phyloP scores from a whole-genome alignment of 2,888 invertebrate genomes.

The Microctonus aethiopoides region DNA sequence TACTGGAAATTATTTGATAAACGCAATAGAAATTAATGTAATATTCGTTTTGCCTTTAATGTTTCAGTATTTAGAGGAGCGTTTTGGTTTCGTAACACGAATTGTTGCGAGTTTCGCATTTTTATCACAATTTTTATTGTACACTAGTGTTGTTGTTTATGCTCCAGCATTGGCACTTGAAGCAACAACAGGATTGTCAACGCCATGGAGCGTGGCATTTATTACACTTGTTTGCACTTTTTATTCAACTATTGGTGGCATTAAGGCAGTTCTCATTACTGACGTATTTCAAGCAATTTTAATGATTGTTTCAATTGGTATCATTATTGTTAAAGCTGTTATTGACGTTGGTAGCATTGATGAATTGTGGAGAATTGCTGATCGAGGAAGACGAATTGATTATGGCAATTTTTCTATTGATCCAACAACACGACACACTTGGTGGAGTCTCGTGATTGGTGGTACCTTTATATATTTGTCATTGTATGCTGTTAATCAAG shows the following conservation, averaged over 20 bases:
- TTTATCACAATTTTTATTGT: slow-evolving; percentile 87
- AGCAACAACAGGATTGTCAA: slow-evolving; percentile 82
- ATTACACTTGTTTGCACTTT: slow-evolving; percentile 84
- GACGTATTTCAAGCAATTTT: slow-evolving; percentile 85
- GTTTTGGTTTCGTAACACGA: slow-evolving; percentile 83
- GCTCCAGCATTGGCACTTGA: slow-evolving; percentile 91
- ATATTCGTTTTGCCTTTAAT: background rate
- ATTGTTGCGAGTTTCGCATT: slow-evolving; percentile 86
- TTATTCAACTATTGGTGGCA: slow-evolving; percentile 87
- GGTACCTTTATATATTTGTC: slow-evolving; percentile 83
- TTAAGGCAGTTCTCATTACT: slow-evolving; percentile 89
- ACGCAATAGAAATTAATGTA: too few species aligned
- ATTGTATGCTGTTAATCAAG: slow-evolving; percentile 86
- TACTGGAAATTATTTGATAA: too few species aligned
- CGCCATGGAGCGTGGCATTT: slow-evolving; percentile 76
- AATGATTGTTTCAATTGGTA: slow-evolving; percentile 85
- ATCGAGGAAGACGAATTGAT: slow-evolving; percentile 77
- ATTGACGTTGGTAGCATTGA: slow-evolving; percentile 77
- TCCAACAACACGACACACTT: slow-evolving; percentile 83
- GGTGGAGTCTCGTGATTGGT: slow-evolving; percentile 83
- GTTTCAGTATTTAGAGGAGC: slow-evolving; percentile 81
- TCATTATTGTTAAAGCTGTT: slow-evolving; percentile 79
- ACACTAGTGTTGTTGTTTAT: slow-evolving; percentile 91
- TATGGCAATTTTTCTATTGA: slow-evolving; percentile 79
- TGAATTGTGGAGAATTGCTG: slow-evolving; percentile 77